A percentile compares a stretch with the other conserved stretches of the same genome.
phyloP scores from a whole-genome alignment of 2,797 vertebrate species.

The Bradypodion pumilum region DNA sequence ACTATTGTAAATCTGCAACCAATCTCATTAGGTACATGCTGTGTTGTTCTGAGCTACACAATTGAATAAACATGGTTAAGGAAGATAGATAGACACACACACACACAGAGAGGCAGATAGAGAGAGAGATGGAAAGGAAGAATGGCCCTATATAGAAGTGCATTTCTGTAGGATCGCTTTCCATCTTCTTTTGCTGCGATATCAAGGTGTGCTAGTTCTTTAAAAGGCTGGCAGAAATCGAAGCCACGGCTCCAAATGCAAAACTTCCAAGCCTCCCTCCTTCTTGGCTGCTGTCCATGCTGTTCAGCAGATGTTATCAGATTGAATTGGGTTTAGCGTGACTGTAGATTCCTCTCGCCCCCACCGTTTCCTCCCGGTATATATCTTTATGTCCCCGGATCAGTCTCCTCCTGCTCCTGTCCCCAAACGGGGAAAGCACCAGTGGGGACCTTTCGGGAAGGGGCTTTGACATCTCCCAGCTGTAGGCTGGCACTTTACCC shows the following conservation, averaged over 20 bases:
- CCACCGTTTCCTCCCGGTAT: background rate
- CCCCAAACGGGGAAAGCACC: background rate
- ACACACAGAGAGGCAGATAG: background rate
- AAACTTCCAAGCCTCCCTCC: slow-evolving; percentile 62
- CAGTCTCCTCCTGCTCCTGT: background rate
- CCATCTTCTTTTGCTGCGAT: background rate
- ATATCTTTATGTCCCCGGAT: background rate
- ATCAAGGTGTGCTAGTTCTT: slow-evolving; percentile 53
- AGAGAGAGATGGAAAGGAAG: background rate
- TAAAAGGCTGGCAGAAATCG: slow-evolving; percentile 64
- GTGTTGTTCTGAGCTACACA: background rate
- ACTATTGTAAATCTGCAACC: background rate
- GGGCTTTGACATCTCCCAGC: background rate
- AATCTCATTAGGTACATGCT: background rate
- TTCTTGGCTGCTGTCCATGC: slow-evolving; percentile 27
- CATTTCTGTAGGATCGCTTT: background rate
- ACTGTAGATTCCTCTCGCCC: slow-evolving; percentile 15
- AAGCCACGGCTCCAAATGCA: slow-evolving; percentile 63
- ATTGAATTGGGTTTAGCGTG: slow-evolving; percentile 33
- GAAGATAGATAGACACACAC: background rate
- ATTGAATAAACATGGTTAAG: background rate
- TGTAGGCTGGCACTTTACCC: background rate
- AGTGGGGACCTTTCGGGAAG: background rate
- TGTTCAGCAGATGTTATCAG: slow-evolving; percentile 39
- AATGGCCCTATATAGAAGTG: background rate